A percentile compares a stretch with the other conserved stretches of the same genome.
Conservation (phyloP, 2,113 vertebrate species). For the Uropsilus gracilis region DNA sequence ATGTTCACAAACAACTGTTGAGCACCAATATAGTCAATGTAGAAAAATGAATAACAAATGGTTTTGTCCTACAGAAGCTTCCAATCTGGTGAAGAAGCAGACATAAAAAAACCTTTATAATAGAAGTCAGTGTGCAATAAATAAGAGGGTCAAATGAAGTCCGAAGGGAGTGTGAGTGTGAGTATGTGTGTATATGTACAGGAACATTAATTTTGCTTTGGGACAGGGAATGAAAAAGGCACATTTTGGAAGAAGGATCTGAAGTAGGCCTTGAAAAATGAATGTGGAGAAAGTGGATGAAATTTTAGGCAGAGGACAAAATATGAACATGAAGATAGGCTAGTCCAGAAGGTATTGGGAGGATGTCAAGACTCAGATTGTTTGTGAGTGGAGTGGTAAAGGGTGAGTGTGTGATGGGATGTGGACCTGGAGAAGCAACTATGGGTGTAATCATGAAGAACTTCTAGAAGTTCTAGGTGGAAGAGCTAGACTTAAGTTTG, state of each 20-base stretch:
- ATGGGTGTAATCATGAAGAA: background rate
- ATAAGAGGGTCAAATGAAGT: background rate
- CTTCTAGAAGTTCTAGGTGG: background rate
- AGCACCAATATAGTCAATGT: background rate
- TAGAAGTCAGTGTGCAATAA: background rate
- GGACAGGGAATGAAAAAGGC: background rate
- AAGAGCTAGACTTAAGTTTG: background rate
- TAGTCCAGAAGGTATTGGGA: background rate
- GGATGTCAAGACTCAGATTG: background rate
- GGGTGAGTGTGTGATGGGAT: background rate
- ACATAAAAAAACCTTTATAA: background rate
- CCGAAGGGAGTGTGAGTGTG: background rate
- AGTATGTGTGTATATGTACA: background rate
- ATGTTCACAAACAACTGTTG: background rate
- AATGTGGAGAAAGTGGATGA: background rate
- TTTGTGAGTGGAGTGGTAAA: background rate
- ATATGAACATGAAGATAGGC: background rate
- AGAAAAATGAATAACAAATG: background rate
- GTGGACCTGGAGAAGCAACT: background rate
- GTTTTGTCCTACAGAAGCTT: background rate
- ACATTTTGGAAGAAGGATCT: background rate
- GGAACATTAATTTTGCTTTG: background rate
- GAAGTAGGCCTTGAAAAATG: slow-evolving; percentile 23
- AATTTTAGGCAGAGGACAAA: background rate
- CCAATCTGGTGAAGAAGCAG: background rate